Base-by-base conservation (phyloP, 1,140 invertebrate species). In the Maconellicoccus hirsutus region DNA sequence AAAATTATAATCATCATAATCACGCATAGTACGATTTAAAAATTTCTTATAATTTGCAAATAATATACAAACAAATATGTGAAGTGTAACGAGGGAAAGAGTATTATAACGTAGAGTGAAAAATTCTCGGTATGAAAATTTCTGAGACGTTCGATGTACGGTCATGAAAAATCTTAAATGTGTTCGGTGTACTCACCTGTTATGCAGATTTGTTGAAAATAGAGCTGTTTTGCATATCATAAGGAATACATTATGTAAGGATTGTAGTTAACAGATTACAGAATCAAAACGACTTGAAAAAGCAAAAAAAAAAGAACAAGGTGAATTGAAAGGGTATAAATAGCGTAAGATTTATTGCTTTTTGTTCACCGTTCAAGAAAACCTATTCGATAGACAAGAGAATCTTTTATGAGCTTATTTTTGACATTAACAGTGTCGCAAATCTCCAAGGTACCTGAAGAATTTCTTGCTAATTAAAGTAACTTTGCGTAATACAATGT, bases 241-340 rank as follows among this genome's bases (percentile, higher is more conserved):
- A 66, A 52, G 42, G 42, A 52, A 52, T 26, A 66, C 61, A 66
- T 66, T 66, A 66, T 66, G 61, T 66, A 66, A 66, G 61, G 16
- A 25, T 25, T 66, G 61, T 23, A 66, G 61, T 66, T 66, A 23
- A 66, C 61, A 66, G 61, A 66, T 66, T 66, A 25, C 61, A 66
- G 61, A 66, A 66, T 66, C 22, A 26, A 66, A 26, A 26, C 19
- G 22, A 66, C 6, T 23, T 8, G 61, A 66, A 66, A 66, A 66
- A 66, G 25, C 19, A 22, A 59, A 6, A 59, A 59, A n/a, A 22
- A 59, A n/a, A 22, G 21, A 66, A 66, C 61, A 66, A 66, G 10
- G 21, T 19, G 61, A 66, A 23, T 66, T 66, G 19, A 66, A 66
- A 66, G 6, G 21, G 61, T 16, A 66, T 66, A 26, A 66, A 66